phyloP scores from a whole-genome alignment of 2,888 invertebrate species.

The Candidula unifasciata region DNA sequence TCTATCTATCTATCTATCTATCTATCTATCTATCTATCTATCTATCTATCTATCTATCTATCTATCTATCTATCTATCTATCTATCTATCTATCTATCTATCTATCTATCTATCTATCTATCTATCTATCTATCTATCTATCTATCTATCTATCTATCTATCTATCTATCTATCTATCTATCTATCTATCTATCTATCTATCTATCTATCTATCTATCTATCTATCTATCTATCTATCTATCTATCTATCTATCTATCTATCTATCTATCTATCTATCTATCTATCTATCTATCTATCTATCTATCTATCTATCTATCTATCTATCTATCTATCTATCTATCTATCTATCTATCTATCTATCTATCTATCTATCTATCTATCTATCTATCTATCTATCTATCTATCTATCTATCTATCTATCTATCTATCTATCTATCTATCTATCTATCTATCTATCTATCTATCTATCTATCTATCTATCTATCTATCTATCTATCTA shows the following conservation, averaged over 20 bases:
- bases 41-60: not conserved
- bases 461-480: not conserved
- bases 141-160: too few species aligned
- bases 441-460: too few species aligned
- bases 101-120: constrained; percentile 13
- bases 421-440: too few species aligned
- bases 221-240: not conserved
- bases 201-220: constrained; percentile 8
- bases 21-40: not conserved
- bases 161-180: too few species aligned
- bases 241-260: too few species aligned
- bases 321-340: not conserved
- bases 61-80: too few species aligned
- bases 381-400: constrained; percentile 7
- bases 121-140: not conserved
- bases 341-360: too few species aligned
- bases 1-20: not conserved
- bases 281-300: not conserved
- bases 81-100: not conserved
- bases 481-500: not conserved
- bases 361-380: not conserved
- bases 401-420: not conserved
- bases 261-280: not conserved
- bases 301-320: not conserved
- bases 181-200: not conserved